Evolutionary conservation across 2,797 vertebrate genomes (phyloP).

Genomic region (Dromococcyx pavoninus): DNA sequence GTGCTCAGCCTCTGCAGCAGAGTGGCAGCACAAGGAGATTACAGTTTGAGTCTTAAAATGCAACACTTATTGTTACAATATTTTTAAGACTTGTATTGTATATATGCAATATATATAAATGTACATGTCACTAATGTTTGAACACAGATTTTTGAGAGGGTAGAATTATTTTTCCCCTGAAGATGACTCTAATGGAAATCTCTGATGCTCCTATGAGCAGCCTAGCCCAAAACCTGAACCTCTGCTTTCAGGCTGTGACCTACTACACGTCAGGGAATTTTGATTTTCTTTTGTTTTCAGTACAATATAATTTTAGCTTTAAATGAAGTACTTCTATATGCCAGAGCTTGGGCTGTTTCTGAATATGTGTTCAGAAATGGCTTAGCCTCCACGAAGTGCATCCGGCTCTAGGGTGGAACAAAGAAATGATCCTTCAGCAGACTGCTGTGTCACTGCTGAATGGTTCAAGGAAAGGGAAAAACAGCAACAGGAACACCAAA

Average conservation of each 20-base stretch:
- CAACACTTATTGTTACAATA: slow-evolving; percentile 39
- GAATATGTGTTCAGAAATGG: neutral
- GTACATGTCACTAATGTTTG: slow-evolving; percentile 13
- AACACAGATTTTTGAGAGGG: slow-evolving; percentile 17
- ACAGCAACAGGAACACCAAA: neutral
- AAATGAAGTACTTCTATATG: neutral
- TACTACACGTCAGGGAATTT: neutral
- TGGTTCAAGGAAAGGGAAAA: neutral
- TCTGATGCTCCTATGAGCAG: neutral
- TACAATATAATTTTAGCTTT: neutral
- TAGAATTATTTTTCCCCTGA: slow-evolving; percentile 15
- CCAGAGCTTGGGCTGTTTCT: neutral
- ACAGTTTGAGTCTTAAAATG: slow-evolving; percentile 20
- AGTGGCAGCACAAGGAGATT: slow-evolving; percentile 36
- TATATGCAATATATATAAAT: slow-evolving; percentile 45
- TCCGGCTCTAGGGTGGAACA: neutral
- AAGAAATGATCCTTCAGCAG: neutral
- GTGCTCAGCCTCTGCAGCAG: slow-evolving; percentile 22
- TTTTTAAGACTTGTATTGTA: neutral
- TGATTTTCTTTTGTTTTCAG: neutral
- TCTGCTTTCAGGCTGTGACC: neutral
- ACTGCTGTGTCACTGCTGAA: slow-evolving; percentile 10
- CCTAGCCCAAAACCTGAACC: neutral
- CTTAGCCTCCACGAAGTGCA: neutral
- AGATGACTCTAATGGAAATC: slow-evolving; percentile 1